Conservation (phyloP, 2,113 vertebrate genomes). For the Megaptera novaeangliae region DNA sequence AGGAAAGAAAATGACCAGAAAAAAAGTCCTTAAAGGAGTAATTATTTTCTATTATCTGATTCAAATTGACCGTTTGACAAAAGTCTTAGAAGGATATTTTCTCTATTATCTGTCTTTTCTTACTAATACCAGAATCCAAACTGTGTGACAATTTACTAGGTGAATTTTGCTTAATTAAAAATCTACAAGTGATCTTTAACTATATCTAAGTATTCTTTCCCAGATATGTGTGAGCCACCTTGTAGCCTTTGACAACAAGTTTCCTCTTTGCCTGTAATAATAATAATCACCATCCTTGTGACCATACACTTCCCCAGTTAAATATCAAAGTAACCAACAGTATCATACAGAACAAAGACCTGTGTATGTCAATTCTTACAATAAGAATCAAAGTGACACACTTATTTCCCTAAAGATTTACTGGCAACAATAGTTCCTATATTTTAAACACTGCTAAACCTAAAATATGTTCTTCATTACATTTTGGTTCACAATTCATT, state of each 20-base stretch:
- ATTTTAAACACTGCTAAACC: neutral
- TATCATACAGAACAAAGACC: neutral
- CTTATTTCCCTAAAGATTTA: neutral
- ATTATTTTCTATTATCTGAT: neutral
- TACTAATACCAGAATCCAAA: neutral
- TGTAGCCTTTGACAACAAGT: neutral
- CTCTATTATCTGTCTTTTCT: neutral
- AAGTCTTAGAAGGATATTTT: neutral
- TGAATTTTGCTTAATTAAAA: neutral
- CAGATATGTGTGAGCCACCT: neutral
- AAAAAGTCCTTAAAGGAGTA: neutral
- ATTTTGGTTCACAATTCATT: neutral
- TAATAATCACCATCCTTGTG: too few species aligned
- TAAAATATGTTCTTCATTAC: neutral
- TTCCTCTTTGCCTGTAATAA: neutral
- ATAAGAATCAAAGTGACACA: neutral
- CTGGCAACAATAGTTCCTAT: neutral
- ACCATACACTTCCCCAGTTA: neutral
- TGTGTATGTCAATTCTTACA: neutral
- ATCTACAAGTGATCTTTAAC: neutral
- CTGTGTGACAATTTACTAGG: neutral
- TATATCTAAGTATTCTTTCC: neutral
- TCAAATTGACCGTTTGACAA: neutral
- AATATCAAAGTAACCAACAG: neutral
- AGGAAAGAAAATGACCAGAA: neutral